Evolutionary conservation across 53 echinoderm and acorn worm genomes (phyloP), one percentile per base, ranked within the genome.

Genomic region (Hippasteria phrygiana): DNA sequence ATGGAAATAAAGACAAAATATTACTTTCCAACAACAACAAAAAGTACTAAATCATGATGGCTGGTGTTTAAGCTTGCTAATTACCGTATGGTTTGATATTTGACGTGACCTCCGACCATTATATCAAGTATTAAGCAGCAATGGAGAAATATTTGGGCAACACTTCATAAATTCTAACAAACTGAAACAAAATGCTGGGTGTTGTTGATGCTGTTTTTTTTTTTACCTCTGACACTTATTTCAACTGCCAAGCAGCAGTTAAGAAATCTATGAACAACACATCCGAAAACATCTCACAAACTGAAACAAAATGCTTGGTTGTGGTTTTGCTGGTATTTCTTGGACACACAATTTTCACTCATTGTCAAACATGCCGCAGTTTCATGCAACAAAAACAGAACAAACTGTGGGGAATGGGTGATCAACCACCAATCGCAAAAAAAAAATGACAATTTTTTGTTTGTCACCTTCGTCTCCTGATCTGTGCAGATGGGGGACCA

Each of bases 401-500:
- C 62, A 81, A 70, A 74, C 70, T 31, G 88, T 42, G 53, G 37
- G 69, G 14, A 55, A 63, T 75, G 35, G 63, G 76, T 45, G 35
- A 62, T 20, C 20, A 88, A 83, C 67, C 65, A 83, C 83, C 63
- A 83, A n/a, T 7, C 47, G 34, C 26, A 77, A 2, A 37, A 47
- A 41, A 83, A 50, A 84, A 70, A 26, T 84, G 71, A 71, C 41
- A 64, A 50, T 10, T 18, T 26, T 43, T 14, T 81, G 3, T 36
- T 18, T 69, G 85, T 90, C 90, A 90, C 90, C 90, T 90, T 80
- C 37, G 37, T 53, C 35, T 82, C 82, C 51, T 73, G 72, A 45
- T 81, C 81, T 10, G 72, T 89, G 92, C 82, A 70, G 76, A 96
- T 93, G n/a, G 96, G 96, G 69, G 96, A 91, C 96, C 96, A 96